Evolutionary conservation across 2,888 invertebrate genomes (phyloP).

Genomic region (Callyntrura guangdongensis): DNA sequence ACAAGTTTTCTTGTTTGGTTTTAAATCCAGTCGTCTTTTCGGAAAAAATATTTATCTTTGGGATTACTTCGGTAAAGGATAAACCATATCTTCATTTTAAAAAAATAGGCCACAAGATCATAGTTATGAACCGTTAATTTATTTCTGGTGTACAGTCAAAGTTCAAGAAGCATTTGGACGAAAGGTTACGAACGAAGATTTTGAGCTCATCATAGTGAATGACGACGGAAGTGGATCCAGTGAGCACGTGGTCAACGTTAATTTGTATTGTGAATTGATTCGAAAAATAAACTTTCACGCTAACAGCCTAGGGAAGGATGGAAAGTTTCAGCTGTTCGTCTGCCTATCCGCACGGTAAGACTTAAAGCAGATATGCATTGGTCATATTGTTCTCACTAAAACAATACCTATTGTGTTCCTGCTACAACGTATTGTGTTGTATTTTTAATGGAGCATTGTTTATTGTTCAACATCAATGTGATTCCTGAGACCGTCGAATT

Average conservation of each 20-base stretch:
- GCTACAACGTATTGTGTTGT: neutral
- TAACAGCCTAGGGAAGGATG: conserved; percentile 97
- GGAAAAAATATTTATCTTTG: conserved; percentile 98
- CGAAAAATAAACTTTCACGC: conserved; percentile 95
- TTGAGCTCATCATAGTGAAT: conserved; percentile 78
- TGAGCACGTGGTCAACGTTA: conserved; percentile 91
- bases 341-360: conserved; percentile 88
- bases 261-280: conserved; percentile 95
- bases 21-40: conserved; percentile 96
- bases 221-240: conserved; percentile 79
- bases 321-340: conserved; percentile 98
- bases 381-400: neutral
- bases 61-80: conserved; percentile 96
- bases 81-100: neutral
- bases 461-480: neutral
- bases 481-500: neutral
- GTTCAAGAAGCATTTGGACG: conserved; percentile 93
- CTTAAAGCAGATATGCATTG: no score
- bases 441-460: neutral
- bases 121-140: neutral
- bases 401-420: neutral
- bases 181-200: conserved; percentile 86
- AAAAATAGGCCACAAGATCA: neutral
- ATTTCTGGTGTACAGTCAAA: conserved; percentile 88
- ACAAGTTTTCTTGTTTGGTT: conserved; percentile 97